Evolutionary conservation across 53 echinoderm and acorn worm genomes (phyloP), one percentile per base, ranked within the genome.

Genomic region (Echinarachnius parma): DNA sequence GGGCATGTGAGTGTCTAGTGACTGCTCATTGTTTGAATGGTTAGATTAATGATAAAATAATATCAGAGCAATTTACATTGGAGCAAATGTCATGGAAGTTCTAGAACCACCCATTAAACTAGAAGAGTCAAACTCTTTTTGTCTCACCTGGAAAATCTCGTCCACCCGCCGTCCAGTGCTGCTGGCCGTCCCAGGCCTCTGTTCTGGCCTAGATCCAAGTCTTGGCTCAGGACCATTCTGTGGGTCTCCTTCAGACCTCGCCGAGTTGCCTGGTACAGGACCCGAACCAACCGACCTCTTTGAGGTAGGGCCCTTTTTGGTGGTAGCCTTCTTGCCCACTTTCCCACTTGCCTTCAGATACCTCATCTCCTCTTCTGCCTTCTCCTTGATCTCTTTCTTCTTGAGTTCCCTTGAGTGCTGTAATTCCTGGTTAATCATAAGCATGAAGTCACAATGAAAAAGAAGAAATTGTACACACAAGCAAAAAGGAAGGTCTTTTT

Each of bases 331-430:
- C 78, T 91, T 98, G 61, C 85, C 71, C 31, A 98, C 80, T 77
- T 91, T 98, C 36, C 98, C 98, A 28, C 88, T 98, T 30, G 88
- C 85, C 65, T 98, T 87, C 24, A 98, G 66, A 61, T 72, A 98
- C 13, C 82, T 61, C 18, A 98, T 18, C 53, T 98, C 98, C 52
- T 98, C 87, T 36, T 98, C 91, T 0, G 98, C 98, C 60, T 91
- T 88, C 67, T 88, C 80, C 44, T 88, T 83, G 74, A 91, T 86
- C 28, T 98, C 91, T 53, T 61, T 31, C 36, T 86, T 79, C 78
- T 83, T 91, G 25, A 82, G 77, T 68, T 91, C 88, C 48, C 98
- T 75, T 59, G 91, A 92, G 52, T 67, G 80, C 50, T 98, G 98
- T 11, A 98, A 66, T 48, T 98, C 98, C 98, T 98, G 64, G 1